Base-by-base conservation (phyloP, 30 jellyfish, hydroid and myxozoan species). In the Aurelia sp. region DNA sequence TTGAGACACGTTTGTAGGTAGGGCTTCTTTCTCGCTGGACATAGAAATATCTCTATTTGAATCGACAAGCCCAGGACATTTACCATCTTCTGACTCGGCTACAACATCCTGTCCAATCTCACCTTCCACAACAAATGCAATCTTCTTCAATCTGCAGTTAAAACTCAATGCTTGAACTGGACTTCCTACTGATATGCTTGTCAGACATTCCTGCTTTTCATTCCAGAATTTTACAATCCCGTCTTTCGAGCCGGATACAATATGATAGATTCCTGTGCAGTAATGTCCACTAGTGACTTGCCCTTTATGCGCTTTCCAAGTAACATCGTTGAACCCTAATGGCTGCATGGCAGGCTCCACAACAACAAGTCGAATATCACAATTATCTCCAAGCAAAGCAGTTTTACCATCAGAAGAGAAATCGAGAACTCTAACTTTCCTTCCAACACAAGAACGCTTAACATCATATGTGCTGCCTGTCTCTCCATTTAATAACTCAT, bases 281-380 rank as follows among this genome's bases (percentile, higher is more conserved):
- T 30, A 78, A 16, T 78, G 89, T 13, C 64, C 89, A 59, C 69
- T 62, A 11, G 74, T 59, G 1, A 78, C 89, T 16, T 12, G 68
- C 4, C 38, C 47, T 27, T 61, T 80, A 63, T 78, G 89, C 40
- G 89, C 89, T 47, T 78, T 63, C 89, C 89, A 78, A 12, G 41
- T 63, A n/a, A 47, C 51, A 63, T 78, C 89, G 20, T 63, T 53
- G 41, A 78, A 78, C 13, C 89, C 89, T 3, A 78, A 27, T 12
- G 89, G 89, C 20, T 60, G 52, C 89, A 78, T 78, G 21, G 30
- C 13, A 6, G 89, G 89, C 67, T 78, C 89, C 61, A 78, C 79
- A 31, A 61, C 67, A 16, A 78, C 89, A 8, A 78, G 38, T 21
- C 89, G 47, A 35, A 78, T 61, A 40, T 78, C 89, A 40, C 69